These are phyloP conservation scores for Enteromius trimaculatus DNA, from an alignment of 2,797 vertebrate species.

Conservation along the genomic window DNA sequence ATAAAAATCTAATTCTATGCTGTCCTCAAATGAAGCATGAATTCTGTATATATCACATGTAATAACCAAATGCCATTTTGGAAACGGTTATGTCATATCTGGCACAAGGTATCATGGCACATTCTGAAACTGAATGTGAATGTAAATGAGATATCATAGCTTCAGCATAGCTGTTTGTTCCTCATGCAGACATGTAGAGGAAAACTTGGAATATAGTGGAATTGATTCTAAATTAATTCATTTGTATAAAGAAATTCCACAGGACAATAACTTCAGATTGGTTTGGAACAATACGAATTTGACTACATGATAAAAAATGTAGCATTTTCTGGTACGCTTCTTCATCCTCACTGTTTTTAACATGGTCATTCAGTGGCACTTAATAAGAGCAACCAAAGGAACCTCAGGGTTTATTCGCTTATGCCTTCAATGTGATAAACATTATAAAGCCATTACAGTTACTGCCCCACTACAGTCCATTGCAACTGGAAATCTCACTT, in stretches of 20 bases:
- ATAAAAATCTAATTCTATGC: not conserved
- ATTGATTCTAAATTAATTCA: not conserved
- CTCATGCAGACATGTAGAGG: not conserved
- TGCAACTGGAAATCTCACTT: slow-evolving; percentile 36
- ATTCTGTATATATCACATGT: not conserved
- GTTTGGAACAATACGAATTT: not conserved
- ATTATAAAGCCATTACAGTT: not conserved
- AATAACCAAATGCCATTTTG: slow-evolving; percentile 19
- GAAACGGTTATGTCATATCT: not conserved
- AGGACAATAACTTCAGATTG: not conserved
- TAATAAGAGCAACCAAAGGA: not conserved
- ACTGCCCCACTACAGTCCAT: slow-evolving; percentile 11
- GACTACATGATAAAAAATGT: not conserved
- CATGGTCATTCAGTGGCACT: not conserved
- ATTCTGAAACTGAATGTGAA: not conserved
- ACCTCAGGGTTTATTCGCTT: not conserved
- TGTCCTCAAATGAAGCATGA: not conserved
- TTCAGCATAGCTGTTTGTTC: not conserved
- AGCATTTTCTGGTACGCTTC: not conserved
- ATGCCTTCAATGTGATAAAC: not conserved
- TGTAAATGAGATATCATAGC: not conserved
- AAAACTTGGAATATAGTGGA: not conserved
- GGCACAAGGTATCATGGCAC: not conserved
- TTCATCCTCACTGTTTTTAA: slow-evolving; percentile 6
- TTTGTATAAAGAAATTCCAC: not conserved